Base-by-base conservation (phyloP, 2,888 invertebrate genomes). In the Ctena decussata region DNA sequence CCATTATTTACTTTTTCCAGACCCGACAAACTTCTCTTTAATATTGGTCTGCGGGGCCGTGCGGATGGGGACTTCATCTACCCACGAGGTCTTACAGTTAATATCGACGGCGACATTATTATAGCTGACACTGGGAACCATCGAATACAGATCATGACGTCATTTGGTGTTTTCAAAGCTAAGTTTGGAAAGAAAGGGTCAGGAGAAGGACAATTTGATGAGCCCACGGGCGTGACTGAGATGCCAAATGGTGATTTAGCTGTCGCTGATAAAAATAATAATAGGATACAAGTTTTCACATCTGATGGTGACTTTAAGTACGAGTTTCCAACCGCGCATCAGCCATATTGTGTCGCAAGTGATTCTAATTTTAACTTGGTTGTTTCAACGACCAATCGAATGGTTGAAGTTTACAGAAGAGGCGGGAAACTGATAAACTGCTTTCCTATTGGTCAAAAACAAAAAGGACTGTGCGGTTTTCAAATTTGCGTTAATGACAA, bases 111-210 rank as follows among this genome's bases (percentile, higher is more conserved):
- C 35, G 92, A 94, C 81, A 91, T 95, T 27, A 41, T 93, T 8
- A 85, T 95, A 0, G 95, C 94, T 0, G 95, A 95, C 86, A 91
- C 94, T n/a, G 87, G 86, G 37, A 95, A 95, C 84, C 93, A 95
- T 80, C 82, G 95, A n/a, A 80, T 95, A 30, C 94, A 94, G 80
- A 85, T 93, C 15, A 87, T 94, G 27, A 94, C 91, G 80, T 86
- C 89, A 41, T 93, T 85, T 77, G 94, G 94, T 1, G 92, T 95
- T 3, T 92, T 90, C 49, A 92, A 92, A 72, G 74, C 80, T 30
- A 89, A 86, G 35, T 91, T 94, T 53, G 95, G 95, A 2, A 81
- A 49, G 5, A 86, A 87, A 72, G 94, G 95, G 0, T 84, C 39
- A 0, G 89, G 85, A 12, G 80, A 89, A 30, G 92, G 93, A 11